phyloP scores from a whole-genome alignment of 1,140 invertebrate genomes.

The Steinernema khuongi region DNA sequence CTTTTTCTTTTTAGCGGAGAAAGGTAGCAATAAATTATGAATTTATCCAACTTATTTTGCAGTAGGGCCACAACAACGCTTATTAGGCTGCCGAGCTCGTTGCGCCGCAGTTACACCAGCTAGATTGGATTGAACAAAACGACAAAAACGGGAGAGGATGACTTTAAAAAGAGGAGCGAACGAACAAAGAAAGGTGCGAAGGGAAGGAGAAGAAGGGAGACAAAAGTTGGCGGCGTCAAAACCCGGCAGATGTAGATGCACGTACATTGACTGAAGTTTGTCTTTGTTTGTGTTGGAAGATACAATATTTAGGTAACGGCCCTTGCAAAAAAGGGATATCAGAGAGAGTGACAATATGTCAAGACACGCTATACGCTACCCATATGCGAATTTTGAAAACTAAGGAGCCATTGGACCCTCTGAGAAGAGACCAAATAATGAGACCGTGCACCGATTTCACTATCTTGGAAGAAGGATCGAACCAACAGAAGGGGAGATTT shows the following conservation, averaged over 20 bases:
- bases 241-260: conserved; percentile 10
- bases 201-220: background rate
- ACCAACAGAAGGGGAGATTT: background rate
- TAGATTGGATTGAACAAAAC: background rate
- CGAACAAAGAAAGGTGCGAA: background rate
- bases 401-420: conserved; percentile 1
- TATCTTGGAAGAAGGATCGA: conserved; percentile 10
- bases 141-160: background rate
- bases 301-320: background rate
- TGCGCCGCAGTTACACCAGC: conserved; percentile 2
- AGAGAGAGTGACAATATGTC: background rate
- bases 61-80: conserved; percentile 12
- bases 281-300: background rate
- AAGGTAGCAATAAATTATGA: background rate
- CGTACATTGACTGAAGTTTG: background rate
- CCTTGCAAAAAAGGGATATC: background rate
- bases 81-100: conserved; percentile 6
- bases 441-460: conserved; percentile 12
- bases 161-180: background rate
- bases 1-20: background rate
- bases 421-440: conserved; percentile 4
- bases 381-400: background rate
- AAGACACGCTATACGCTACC: conserved; percentile 5
- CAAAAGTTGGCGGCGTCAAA: conserved; percentile 12
- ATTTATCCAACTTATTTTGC: conserved; percentile 14